These are phyloP conservation scores for Stomatorhinus walkeri DNA, from an alignment of 2,797 vertebrate genomes.

Conservation along the genomic window DNA sequence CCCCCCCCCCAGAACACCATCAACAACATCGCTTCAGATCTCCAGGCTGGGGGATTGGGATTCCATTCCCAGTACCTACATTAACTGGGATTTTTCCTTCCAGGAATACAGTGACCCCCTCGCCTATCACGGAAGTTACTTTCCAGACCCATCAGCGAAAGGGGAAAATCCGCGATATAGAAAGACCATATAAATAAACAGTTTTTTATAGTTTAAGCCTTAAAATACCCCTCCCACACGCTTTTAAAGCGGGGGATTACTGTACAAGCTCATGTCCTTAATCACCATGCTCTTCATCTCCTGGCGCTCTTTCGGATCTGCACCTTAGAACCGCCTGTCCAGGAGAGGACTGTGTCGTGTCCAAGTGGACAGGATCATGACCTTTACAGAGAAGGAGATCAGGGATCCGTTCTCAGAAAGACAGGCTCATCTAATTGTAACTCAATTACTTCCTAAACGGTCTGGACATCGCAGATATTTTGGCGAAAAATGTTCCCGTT, in stretches of 20 bases:
- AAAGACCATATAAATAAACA: too few relatives aligned
- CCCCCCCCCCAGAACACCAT: not conserved
- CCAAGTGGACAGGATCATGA: not conserved
- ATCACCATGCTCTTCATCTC: not conserved
- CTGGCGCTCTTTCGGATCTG: not conserved
- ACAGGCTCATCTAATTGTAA: not conserved
- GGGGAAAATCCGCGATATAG: too few relatives aligned
- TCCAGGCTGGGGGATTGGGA: not conserved
- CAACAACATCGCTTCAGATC: not conserved
- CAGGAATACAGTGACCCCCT: not conserved
- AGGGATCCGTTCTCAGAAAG: not conserved
- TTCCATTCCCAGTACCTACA: not conserved
- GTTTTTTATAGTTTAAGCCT: too few relatives aligned
- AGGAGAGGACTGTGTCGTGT: not conserved
- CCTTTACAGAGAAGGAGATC: not conserved
- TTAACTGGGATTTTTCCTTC: not conserved
- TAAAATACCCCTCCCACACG: too few relatives aligned
- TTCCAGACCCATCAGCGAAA: too few relatives aligned
- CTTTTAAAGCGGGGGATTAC: too few relatives aligned
- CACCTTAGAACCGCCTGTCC: not conserved
- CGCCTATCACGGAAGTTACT: too few relatives aligned
- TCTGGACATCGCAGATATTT: not conserved
- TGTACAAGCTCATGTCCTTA: not conserved
- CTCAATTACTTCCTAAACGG: not conserved
- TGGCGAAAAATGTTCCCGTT: not conserved